phyloP scores from a whole-genome alignment of 1,140 invertebrate species.

The Euura lappo region DNA sequence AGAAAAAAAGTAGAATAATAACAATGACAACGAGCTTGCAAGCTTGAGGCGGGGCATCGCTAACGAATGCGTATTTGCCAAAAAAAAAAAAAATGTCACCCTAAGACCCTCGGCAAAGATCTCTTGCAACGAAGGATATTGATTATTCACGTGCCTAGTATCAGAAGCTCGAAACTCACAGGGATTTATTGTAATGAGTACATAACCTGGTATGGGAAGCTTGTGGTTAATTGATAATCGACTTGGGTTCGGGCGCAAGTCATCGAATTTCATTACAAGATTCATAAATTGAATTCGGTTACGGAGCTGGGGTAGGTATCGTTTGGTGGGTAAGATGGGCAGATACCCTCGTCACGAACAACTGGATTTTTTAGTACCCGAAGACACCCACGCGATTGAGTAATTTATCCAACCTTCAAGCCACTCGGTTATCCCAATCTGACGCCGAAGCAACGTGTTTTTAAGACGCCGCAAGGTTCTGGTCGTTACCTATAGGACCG shows the following conservation, averaged over 20 bases:
- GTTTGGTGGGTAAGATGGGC: neutral
- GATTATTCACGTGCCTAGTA: neutral
- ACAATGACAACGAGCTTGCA: too few relatives aligned
- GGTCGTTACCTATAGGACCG: neutral
- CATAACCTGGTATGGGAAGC: neutral
- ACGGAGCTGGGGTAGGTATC: neutral
- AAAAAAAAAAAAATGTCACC: neutral
- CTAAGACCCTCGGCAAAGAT: neutral
- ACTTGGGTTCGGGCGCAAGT: neutral
- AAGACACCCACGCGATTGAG: constrained; percentile 6
- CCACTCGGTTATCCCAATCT: neutral
- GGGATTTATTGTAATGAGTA: neutral
- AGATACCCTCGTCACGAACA: constrained; percentile 5
- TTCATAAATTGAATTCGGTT: neutral
- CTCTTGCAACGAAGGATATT: neutral
- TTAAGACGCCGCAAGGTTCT: neutral
- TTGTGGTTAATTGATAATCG: neutral
- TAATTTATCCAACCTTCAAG: constrained; percentile 5
- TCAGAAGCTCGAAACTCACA: neutral
- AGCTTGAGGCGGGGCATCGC: neutral
- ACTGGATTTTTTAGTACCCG: constrained; percentile 5
- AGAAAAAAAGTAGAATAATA: too few relatives aligned
- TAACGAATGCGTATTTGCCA: neutral
- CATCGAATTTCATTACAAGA: neutral
- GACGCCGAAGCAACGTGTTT: neutral